Evolutionary conservation across 1,140 invertebrate species (phyloP).

Genomic region (Steinernema feltiae): DNA sequence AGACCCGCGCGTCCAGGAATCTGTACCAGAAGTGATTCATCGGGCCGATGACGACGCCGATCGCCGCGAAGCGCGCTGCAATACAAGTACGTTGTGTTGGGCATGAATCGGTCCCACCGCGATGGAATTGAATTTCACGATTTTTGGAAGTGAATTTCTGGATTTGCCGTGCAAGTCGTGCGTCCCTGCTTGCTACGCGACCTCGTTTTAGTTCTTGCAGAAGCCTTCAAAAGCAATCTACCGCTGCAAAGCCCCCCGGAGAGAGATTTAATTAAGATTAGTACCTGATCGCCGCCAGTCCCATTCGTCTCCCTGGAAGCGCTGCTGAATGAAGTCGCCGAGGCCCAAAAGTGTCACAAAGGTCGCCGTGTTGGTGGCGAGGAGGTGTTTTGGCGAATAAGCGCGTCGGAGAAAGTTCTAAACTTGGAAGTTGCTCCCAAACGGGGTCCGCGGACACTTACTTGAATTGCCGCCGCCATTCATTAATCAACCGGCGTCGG

Average conservation of each 20-base stretch:
- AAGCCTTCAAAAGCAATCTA: background rate
- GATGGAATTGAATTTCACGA: background rate
- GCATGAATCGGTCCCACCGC: background rate
- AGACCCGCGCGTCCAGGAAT: background rate
- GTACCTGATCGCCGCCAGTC: constrained; percentile 9
- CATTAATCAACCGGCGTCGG: background rate
- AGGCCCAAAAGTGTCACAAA: background rate
- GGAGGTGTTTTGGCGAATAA: background rate
- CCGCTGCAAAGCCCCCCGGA: background rate
- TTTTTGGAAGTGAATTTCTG: background rate
- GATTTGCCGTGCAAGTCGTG: too few species aligned
- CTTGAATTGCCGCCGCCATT: background rate
- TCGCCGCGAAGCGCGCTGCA: constrained; percentile 1
- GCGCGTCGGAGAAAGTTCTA: background rate
- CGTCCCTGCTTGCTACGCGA: background rate
- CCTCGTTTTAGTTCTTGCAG: background rate
- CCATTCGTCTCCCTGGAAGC: background rate
- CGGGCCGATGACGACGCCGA: constrained; percentile 9
- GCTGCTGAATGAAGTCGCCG: constrained; percentile 12
- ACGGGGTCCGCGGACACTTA: background rate
- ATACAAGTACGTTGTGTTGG: background rate
- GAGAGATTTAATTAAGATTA: constrained; percentile 6
- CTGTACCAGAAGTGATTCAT: constrained; percentile 17
- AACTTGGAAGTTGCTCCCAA: background rate
- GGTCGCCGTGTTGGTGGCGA: background rate